A percentile compares a stretch with the other conserved stretches of the same genome.
Conservation (phyloP, 2,797 vertebrate genomes). For the Xiphorhynchus erythropygius region DNA sequence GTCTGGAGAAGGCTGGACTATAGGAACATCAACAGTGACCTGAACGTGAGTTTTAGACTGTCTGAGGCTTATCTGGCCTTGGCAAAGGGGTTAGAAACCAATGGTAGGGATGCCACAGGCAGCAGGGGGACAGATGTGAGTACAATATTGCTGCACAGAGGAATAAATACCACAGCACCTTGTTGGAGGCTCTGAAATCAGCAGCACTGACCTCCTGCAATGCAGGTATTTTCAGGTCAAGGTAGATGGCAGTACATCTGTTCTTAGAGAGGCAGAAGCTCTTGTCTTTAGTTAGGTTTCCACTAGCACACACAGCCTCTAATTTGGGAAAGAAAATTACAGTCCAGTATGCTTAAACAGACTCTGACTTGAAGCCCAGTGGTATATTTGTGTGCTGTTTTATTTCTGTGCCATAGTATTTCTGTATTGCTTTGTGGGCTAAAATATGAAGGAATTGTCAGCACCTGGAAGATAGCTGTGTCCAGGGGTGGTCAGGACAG, state of each 20-base stretch:
- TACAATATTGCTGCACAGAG: not conserved
- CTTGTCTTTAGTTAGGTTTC: not conserved
- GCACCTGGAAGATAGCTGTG: not conserved
- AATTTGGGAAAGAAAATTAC: not conserved
- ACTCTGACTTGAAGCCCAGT: not conserved
- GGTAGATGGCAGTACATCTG: not conserved
- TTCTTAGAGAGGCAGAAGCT: not conserved
- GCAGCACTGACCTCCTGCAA: not conserved
- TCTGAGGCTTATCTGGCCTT: not conserved
- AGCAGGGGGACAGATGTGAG: not conserved
- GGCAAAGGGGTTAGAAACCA: not conserved
- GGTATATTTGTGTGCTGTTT: not conserved
- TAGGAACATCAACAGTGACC: not conserved
- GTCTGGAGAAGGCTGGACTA: not conserved
- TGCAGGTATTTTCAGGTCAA: not conserved
- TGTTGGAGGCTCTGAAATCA: not conserved
- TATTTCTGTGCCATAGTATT: not conserved
- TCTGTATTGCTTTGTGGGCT: not conserved
- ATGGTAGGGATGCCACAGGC: not conserved
- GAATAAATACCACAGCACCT: not conserved
- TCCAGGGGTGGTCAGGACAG: not conserved
- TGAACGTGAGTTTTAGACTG: not conserved
- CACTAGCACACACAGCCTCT: not conserved
- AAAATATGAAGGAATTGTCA: not conserved
- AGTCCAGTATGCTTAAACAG: not conserved